A percentile compares a stretch with the other conserved stretches of the same genome.
Evolutionary conservation across 2,888 invertebrate species (phyloP).

Genomic region (Branchinecta sandiegonensis): DNA sequence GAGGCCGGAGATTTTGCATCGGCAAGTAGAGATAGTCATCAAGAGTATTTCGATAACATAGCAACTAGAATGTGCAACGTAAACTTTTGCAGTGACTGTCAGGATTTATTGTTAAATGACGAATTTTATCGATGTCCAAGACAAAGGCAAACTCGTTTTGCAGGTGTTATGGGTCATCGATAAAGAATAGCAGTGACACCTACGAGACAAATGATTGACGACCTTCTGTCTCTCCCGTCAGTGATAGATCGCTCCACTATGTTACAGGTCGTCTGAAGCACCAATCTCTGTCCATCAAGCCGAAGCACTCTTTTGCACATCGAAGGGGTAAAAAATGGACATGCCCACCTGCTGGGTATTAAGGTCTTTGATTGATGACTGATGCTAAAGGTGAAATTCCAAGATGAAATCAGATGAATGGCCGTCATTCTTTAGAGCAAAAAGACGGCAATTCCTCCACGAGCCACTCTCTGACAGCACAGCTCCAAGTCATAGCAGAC

Average conservation of each 20-base stretch:
- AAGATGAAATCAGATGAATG: constrained; percentile 7
- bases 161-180: constrained; percentile 12
- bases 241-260: background rate
- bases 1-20: too few relatives aligned
- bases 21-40: too few relatives aligned
- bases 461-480: too few relatives aligned
- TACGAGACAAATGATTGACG: constrained; percentile 1
- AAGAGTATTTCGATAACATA: too few relatives aligned
- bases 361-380: constrained; percentile 3
- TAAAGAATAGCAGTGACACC: constrained; percentile 4
- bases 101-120: background rate
- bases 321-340: constrained; percentile 15
- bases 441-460: background rate
- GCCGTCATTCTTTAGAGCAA: background rate
- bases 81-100: background rate
- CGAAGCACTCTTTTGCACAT: background rate
- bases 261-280: constrained; percentile 8
- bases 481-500: too few relatives aligned
- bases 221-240: background rate
- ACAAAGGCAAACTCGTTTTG: background rate
- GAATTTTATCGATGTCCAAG: background rate
- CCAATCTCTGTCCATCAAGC: background rate
- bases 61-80: too few relatives aligned
- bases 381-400: constrained; percentile 10
- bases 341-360: constrained; percentile 15